Percentiles rank a stretch among this genome's conserved stretches.
Conservation (phyloP, 2,888 invertebrate species). For the Drosophila heteroneura region DNA sequence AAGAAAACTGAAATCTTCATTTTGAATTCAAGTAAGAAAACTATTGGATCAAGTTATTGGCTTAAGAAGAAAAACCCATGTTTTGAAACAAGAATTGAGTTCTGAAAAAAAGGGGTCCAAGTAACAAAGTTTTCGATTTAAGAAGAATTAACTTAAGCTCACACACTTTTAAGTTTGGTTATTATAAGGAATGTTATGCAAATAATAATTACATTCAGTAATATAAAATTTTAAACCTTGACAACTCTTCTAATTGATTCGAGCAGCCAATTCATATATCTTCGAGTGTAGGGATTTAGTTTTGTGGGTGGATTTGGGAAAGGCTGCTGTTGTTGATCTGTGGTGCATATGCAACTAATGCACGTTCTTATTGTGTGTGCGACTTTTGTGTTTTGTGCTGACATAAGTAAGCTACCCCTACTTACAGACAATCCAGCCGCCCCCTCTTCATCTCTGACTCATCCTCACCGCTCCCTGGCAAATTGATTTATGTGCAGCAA, state of each 20-base stretch:
- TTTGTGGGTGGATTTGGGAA: background rate
- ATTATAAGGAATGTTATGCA: background rate
- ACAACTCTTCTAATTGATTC: background rate
- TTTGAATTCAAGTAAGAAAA: background rate
- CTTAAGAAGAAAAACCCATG: background rate
- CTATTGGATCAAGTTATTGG: background rate
- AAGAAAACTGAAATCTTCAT: too few relatives aligned
- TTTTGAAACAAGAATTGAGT: background rate
- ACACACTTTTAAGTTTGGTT: background rate
- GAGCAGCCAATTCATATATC: background rate
- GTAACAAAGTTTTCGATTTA: too few relatives aligned
- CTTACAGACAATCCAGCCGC: background rate
- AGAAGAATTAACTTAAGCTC: background rate
- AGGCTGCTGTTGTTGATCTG: conserved; percentile 53
- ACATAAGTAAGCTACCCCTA: conserved; percentile 67
- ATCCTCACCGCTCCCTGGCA: conserved; percentile 9
- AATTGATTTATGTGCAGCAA: conserved; percentile 72
- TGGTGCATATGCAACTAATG: conserved; percentile 62
- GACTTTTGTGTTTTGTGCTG: conserved; percentile 63
- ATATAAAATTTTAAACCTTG: background rate
- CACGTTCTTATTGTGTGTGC: conserved; percentile 52
- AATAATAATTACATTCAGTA: background rate
- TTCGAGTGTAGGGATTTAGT: background rate
- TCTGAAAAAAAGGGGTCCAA: background rate
- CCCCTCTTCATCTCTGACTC: background rate